A percentile compares a stretch with the other conserved stretches of the same genome.
Conservation (phyloP, 2,888 invertebrate species). For the Phaonia tiefii region DNA sequence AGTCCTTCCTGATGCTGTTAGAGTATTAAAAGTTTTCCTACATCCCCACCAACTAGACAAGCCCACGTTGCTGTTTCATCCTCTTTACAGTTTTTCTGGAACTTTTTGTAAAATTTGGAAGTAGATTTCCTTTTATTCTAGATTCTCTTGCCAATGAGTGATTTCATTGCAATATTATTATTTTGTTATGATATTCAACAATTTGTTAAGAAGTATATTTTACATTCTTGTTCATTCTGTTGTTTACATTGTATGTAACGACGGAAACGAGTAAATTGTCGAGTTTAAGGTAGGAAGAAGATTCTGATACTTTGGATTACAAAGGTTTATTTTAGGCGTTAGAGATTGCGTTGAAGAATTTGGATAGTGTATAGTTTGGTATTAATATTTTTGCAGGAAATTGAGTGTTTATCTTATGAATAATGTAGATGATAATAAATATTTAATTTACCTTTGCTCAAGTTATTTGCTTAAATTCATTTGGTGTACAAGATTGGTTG, state of each 20-base stretch:
- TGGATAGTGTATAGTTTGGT: too few relatives aligned
- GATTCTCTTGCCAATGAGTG: conserved; percentile 54
- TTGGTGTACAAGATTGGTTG: too few relatives aligned
- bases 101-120: conserved; percentile 33
- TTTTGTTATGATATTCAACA: conserved; percentile 37
- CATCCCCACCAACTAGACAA: too few relatives aligned
- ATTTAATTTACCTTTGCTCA: too few relatives aligned
- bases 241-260: not conserved
- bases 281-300: conserved; percentile 14
- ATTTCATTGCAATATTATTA: conserved; percentile 58
- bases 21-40: conserved; percentile 56
- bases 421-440: too few relatives aligned
- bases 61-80: too few relatives aligned
- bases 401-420: too few relatives aligned
- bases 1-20: conserved; percentile 58
- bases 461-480: too few relatives aligned
- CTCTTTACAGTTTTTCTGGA: conserved; percentile 26
- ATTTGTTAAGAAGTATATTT: conserved; percentile 41
- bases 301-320: too few relatives aligned
- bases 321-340: too few relatives aligned
- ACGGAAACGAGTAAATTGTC: not conserved
- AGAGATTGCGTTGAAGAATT: too few relatives aligned
- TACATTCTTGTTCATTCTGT: not conserved
- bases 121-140: conserved; percentile 32
- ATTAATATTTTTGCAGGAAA: too few relatives aligned